Percentiles rank a stretch among this genome's conserved stretches.
Conservation (phyloP, 2,797 vertebrate species). For the Acridotheres tristis region DNA sequence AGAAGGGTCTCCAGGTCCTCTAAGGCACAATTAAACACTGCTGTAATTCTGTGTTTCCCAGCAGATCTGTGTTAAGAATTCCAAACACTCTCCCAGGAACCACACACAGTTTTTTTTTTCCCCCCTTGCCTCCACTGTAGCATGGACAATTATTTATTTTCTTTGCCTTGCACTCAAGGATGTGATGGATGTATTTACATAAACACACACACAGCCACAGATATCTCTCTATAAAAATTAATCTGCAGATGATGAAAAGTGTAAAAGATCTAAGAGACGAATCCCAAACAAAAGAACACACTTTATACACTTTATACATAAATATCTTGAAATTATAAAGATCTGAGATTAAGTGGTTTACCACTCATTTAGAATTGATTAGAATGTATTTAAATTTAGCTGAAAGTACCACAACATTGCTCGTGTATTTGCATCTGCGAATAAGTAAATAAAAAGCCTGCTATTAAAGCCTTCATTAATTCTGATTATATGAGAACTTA, state of each 20-base stretch:
- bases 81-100: not conserved
- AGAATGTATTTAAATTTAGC: conserved; percentile 70
- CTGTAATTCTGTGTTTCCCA: not conserved
- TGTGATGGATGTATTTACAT: conserved; percentile 54
- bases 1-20: not conserved
- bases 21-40: conserved; percentile 2
- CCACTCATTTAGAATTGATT: conserved; percentile 68
- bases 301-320: conserved; percentile 62
- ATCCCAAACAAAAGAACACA: conserved; percentile 58
- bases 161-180: conserved; percentile 49
- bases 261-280: conserved; percentile 56
- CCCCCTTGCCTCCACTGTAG: not conserved
- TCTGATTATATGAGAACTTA: conserved; percentile 71
- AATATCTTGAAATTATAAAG: conserved; percentile 70
- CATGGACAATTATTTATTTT: conserved; percentile 47
- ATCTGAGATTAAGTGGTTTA: conserved; percentile 69
- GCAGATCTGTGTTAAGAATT: conserved; percentile 21
- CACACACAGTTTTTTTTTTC: not conserved
- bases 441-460: conserved; percentile 72
- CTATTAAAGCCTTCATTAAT: conserved; percentile 72
- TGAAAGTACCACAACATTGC: conserved; percentile 65
- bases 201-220: not conserved
- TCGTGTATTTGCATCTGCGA: conserved; percentile 65
- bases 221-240: conserved; percentile 40
- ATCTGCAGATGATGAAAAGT: conserved; percentile 59